Evolutionary conservation across 2,888 invertebrate genomes (phyloP).

Genomic region (Archips xylosteana): DNA sequence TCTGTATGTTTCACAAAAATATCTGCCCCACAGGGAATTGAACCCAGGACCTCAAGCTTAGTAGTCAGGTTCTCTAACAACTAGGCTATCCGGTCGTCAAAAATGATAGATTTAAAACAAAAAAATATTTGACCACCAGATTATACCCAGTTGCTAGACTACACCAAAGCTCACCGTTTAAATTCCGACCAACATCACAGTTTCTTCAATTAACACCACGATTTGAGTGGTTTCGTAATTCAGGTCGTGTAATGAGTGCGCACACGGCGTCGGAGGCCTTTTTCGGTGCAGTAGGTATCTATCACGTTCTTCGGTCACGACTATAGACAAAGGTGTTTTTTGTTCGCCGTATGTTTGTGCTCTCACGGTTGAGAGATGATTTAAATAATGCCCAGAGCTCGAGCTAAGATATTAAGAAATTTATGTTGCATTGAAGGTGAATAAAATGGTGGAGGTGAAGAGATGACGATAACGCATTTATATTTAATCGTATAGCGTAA

Average conservation of each 20-base stretch:
- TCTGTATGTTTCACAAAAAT: too few relatives aligned
- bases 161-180: not conserved
- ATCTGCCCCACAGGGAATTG: too few relatives aligned
- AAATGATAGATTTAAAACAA: too few relatives aligned
- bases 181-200: constrained; percentile 30
- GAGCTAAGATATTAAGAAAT: not conserved
- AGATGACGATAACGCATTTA: not conserved
- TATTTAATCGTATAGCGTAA: too few relatives aligned
- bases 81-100: too few relatives aligned
- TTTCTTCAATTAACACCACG: constrained; percentile 39
- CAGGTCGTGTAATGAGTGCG: constrained; percentile 54
- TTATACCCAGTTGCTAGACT: too few relatives aligned
- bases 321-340: constrained; percentile 40
- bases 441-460: not conserved
- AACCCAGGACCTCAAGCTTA: too few relatives aligned
- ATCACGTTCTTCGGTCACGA: constrained; percentile 54
- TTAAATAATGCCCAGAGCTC: not conserved
- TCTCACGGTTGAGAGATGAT: constrained; percentile 32
- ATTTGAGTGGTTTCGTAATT: constrained; percentile 60
- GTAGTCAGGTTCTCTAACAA: too few relatives aligned
- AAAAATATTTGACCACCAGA: too few relatives aligned
- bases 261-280: constrained; percentile 40
- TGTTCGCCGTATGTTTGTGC: constrained; percentile 15
- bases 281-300: constrained; percentile 39
- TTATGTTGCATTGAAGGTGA: not conserved